Evolutionary conservation across 2,113 vertebrate genomes (phyloP).

Genomic region (Stomatorhinus ivindoensis): DNA sequence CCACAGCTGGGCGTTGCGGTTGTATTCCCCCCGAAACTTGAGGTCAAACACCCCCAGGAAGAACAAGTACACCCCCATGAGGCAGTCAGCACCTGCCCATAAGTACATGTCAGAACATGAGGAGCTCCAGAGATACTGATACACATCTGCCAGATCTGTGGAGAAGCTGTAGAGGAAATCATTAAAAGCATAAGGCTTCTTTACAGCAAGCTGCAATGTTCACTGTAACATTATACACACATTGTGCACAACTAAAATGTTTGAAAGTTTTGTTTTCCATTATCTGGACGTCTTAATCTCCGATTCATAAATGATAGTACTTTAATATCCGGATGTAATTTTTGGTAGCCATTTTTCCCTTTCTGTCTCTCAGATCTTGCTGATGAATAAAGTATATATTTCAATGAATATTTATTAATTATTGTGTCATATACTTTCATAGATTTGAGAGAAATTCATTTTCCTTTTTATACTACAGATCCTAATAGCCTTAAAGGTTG

Average conservation of each 20-base stretch:
- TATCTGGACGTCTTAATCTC: neutral
- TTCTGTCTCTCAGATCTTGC: neutral
- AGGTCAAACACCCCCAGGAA: slow-evolving; percentile 68
- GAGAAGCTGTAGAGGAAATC: neutral
- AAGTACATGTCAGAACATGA: slow-evolving; percentile 19
- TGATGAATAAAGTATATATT: neutral
- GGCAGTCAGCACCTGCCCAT: slow-evolving; percentile 68
- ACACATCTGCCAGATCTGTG: neutral
- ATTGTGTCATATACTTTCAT: neutral
- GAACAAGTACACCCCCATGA: slow-evolving; percentile 77
- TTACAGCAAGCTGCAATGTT: neutral
- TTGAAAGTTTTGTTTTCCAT: neutral
- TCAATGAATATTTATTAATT: neutral
- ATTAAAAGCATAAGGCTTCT: neutral
- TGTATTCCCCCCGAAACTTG: slow-evolving; percentile 70
- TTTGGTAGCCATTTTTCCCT: neutral
- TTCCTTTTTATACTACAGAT: neutral
- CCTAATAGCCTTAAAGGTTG: neutral
- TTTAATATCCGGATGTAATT: neutral
- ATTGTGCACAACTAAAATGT: neutral
- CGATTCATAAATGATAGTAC: neutral
- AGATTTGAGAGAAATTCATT: neutral
- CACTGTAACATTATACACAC: neutral
- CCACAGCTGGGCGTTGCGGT: slow-evolving; percentile 70
- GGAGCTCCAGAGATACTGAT: neutral